phyloP scores from a whole-genome alignment of 2,113 vertebrate species.

The Anolis carolinensis region DNA sequence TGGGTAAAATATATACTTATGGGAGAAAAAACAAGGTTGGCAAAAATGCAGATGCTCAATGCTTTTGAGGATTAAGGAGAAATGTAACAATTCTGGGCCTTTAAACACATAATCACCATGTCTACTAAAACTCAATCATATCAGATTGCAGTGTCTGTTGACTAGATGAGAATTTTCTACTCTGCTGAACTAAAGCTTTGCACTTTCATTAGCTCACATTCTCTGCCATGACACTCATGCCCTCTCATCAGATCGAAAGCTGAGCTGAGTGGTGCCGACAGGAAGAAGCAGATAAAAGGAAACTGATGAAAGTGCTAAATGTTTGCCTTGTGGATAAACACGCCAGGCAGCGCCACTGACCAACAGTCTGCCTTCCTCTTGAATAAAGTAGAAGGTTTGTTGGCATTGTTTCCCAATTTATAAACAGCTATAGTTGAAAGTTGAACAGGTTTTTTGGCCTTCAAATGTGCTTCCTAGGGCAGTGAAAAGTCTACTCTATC shows the following conservation, averaged over 20 bases:
- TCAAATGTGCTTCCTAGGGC: neutral
- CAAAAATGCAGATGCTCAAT: slow-evolving; percentile 15
- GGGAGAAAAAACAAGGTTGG: neutral
- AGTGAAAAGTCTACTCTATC: neutral
- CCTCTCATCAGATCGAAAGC: slow-evolving; percentile 69
- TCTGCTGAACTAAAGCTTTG: slow-evolving; percentile 82
- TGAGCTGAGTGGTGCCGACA: slow-evolving; percentile 69
- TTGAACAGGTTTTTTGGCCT: neutral
- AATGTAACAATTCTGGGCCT: slow-evolving; percentile 5
- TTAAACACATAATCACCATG: slow-evolving; percentile 34
- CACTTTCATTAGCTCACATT: slow-evolving; percentile 88
- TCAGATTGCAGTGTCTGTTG: slow-evolving; percentile 80
- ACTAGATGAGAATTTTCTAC: slow-evolving; percentile 86
- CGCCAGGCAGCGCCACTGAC: slow-evolving; percentile 26
- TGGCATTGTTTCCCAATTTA: neutral
- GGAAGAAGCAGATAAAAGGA: slow-evolving; percentile 51
- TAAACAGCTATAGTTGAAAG: neutral
- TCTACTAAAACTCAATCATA: slow-evolving; percentile 71
- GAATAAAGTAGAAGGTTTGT: neutral
- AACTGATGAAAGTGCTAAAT: slow-evolving; percentile 53
- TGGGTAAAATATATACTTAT: neutral
- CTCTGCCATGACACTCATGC: slow-evolving; percentile 80
- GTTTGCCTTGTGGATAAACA: slow-evolving; percentile 51
- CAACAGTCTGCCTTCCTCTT: slow-evolving; percentile 22
- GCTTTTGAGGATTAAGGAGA: slow-evolving; percentile 10